Evolutionary conservation across 92 coral and sea anemone genomes (phyloP), one percentile per base, ranked within the genome.

Genomic region (Parazoanthus swiftii): DNA sequence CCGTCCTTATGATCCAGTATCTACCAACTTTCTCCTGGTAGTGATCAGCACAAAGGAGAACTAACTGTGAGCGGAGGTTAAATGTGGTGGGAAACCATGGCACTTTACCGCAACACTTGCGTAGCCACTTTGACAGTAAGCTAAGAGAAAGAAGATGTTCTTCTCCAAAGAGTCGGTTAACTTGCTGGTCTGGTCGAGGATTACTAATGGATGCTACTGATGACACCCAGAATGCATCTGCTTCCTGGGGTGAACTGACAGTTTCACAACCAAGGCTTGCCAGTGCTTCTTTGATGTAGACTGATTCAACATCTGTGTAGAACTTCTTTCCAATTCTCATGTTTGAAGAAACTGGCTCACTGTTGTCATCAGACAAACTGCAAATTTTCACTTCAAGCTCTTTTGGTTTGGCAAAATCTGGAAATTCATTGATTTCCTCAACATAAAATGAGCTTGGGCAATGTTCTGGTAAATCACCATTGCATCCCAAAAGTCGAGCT

Each of bases 1-100:
- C 95, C 37, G 95, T 91, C 50, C 92, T 81, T 79, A 94, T 71
- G 18, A 94, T 86, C 98, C 98, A 94, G 91, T 88, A 89, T n/a
- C 96, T 92, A 71, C 91, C 88, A 1, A 91, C 39, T 3, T 92
- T 94, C 36, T 78, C 33, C 75, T 70, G 78, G 88, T 91, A 93
- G 66, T 93, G 92, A 46, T 94, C 94, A 14, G 92, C 95, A 90
- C 94, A 91, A 81, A 94, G 65, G 37, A 94, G 95, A 56, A 95
- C 81, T 56, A 94, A 82, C 70, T 93, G 92, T 0, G 85, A 68
- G 42, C 93, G 90, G 70, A 94, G 90, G 90, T 86, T 88, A 76
- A 85, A 94, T 8, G 95, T 79, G 71, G 76, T 39, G 1, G 95
- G 94, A 77, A 89, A 93, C 98, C 98, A 94, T 1, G 94, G 86